Base-by-base conservation (phyloP, 2,888 invertebrate genomes). In the Microdon myrmicae region DNA sequence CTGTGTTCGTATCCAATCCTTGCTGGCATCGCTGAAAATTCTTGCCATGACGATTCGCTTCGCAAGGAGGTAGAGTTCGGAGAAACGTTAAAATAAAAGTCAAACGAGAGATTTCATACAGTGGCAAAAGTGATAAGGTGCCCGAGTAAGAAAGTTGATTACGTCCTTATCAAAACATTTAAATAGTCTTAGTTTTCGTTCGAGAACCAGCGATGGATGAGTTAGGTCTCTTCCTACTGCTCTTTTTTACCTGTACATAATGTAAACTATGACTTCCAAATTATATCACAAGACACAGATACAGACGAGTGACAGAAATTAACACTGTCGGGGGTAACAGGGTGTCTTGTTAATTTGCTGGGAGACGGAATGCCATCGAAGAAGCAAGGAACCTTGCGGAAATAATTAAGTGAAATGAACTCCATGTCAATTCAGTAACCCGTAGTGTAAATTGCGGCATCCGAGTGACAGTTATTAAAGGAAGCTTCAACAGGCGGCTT, bases 151-250 rank as follows among this genome's bases (percentile, higher is more conserved):
- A 53, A 64, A 64, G 56, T 64, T 64, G 64, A 64, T 64, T 64
- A 58, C 56, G 64, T 58, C 51, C 64, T 64, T 64, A 64, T 64
- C 64, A 64, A 64, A 58, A 58, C 58, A 51, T 64, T 64, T 58
- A 64, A 64, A 64, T 64, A 51, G 51, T 64, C 28, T 34, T 51
- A 32, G 45, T 39, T 37, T 44, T 54, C 49, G 37, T 43, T 54
- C 56, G 64, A 45, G 47, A 64, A 64, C 56, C 47, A 58, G 43
- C 43, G 47, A n/a, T n/a, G n/a, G n/a, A n/a, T n/a, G 35, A 58
- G 56, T 56, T 64, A 64, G 64, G 51, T 58, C 45, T 44, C 37
- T 29, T 10, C 32, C 8, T 4, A 6, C 12, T 12, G 6, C 4
- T 32, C 17, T n/a, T n/a, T n/a, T n/a, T n/a, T n/a, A n/a, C n/a